These are phyloP conservation scores for Rhinichthys klamathensis DNA, from an alignment of 2,113 vertebrate species.

Conservation along the genomic window DNA sequence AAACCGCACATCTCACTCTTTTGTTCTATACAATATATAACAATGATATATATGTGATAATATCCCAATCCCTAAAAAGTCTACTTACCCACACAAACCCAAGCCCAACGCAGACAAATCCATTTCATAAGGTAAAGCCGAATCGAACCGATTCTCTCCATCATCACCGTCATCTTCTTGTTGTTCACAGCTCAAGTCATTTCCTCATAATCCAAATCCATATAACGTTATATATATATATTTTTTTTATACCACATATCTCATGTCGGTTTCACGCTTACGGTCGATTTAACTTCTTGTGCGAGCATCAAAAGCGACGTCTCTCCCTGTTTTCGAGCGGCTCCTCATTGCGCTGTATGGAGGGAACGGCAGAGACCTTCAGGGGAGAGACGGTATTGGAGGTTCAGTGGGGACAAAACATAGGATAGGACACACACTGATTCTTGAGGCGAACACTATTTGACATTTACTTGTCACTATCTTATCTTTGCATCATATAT, in stretches of 20 bases:
- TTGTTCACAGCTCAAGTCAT: conserved; percentile 41
- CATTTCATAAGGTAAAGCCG: conserved; percentile 51
- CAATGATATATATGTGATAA: neutral
- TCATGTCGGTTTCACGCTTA: neutral
- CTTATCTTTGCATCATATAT: neutral
- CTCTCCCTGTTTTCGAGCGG: neutral
- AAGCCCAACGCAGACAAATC: conserved; percentile 53
- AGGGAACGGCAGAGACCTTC: conserved; percentile 16
- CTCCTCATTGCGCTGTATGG: conserved; percentile 3
- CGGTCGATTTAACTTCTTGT: neutral
- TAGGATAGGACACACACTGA: neutral
- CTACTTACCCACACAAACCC: conserved; percentile 62
- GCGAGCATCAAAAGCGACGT: neutral
- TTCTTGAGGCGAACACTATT: neutral
- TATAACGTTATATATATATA: too few species aligned
- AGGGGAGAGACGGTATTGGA: conserved; percentile 15
- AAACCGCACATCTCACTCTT: neutral
- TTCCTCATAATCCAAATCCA: conserved; percentile 50
- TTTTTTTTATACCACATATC: conserved; percentile 25
- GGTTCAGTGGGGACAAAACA: conserved; percentile 7
- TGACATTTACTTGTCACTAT: neutral
- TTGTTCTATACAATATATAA: neutral
- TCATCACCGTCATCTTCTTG: conserved; percentile 34
- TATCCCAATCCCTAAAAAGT: neutral
- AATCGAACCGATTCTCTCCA: conserved; percentile 47